Evolutionary conservation across 2,113 vertebrate genomes (phyloP).

Genomic region (Gallinago undulata): DNA sequence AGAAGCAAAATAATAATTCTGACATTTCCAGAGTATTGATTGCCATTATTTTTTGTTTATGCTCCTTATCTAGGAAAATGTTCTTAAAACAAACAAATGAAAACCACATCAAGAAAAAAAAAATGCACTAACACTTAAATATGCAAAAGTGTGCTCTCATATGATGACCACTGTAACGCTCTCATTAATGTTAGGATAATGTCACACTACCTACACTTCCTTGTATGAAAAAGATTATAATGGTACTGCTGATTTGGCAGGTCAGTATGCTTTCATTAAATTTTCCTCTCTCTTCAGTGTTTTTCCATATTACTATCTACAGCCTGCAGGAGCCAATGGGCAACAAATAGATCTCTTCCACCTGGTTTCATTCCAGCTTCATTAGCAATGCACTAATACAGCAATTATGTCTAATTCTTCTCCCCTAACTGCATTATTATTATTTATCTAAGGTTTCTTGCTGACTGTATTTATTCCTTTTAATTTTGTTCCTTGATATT

Average conservation of each 20-base stretch:
- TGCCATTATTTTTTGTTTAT: background rate
- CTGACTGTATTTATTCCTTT: background rate
- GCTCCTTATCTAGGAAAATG: background rate
- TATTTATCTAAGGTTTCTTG: slow-evolving; percentile 47
- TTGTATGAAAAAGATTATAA: background rate
- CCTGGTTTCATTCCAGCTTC: slow-evolving; percentile 41
- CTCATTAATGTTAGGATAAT: background rate
- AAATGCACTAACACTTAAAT: background rate
- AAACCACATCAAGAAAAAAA: background rate
- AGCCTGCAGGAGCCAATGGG: slow-evolving; percentile 15
- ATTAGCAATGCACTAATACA: slow-evolving; percentile 24
- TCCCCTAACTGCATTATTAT: slow-evolving; percentile 6
- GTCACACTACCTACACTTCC: background rate
- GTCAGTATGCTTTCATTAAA: slow-evolving; percentile 25
- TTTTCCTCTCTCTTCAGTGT: background rate
- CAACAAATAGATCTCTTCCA: slow-evolving; percentile 49
- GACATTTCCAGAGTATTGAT: background rate
- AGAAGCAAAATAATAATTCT: background rate
- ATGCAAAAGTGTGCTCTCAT: background rate
- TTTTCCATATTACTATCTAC: background rate
- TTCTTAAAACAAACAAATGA: background rate
- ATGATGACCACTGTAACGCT: background rate
- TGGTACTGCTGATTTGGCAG: background rate
- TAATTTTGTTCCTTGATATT: slow-evolving; percentile 1
- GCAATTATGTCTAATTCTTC: slow-evolving; percentile 32